These are phyloP conservation scores for Toxotes jaculatrix DNA, from an alignment of 2,113 vertebrate species.

Conservation along the genomic window DNA sequence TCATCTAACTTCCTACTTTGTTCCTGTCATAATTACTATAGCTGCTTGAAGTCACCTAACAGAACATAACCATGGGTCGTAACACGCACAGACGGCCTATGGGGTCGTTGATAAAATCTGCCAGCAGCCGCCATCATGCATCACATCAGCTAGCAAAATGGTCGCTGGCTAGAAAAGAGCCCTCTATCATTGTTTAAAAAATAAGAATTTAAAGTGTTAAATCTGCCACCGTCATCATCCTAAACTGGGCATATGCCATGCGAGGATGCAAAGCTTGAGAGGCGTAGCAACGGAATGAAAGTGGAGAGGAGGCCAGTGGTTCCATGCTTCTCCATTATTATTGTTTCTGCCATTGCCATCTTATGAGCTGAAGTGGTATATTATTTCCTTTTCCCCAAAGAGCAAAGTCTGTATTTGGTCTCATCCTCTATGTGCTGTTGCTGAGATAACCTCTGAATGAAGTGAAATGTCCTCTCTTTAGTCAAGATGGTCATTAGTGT, in stretches of 20 bases:
- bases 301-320: background rate
- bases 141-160: background rate
- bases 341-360: slow-evolving; percentile 34
- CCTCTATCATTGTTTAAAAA: background rate
- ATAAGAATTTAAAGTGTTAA: background rate
- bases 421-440: slow-evolving; percentile 16
- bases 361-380: slow-evolving; percentile 19
- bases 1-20: background rate
- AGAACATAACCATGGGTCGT: background rate
- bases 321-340: slow-evolving; percentile 19
- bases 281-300: background rate
- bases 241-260: background rate
- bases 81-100: background rate
- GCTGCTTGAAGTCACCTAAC: background rate
- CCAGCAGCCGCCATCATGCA: no score
- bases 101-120: background rate
- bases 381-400: slow-evolving; percentile 43
- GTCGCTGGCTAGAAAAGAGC: background rate
- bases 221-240: background rate
- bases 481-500: slow-evolving; percentile 43
- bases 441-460: slow-evolving; percentile 45
- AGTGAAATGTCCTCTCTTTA: slow-evolving; percentile 41
- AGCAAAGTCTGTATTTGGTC: slow-evolving; percentile 47
- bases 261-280: background rate
- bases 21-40: background rate